These are phyloP conservation scores for Rhabdophis nuchalis DNA, from an alignment of 2,797 vertebrate species.

Conservation along the genomic window DNA sequence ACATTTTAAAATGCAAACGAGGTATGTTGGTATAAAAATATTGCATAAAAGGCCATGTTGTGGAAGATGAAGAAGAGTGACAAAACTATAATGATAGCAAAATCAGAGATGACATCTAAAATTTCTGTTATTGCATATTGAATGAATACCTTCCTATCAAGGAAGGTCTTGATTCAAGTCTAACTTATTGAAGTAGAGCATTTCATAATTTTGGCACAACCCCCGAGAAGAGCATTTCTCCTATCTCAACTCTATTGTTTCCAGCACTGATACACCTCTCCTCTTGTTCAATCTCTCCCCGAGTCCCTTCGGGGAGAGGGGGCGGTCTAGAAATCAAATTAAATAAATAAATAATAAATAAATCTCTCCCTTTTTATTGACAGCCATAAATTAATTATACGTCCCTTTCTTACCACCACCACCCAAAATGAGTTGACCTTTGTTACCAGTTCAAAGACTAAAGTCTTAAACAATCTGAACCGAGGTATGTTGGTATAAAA, in stretches of 20 bases:
- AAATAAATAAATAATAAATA: no score
- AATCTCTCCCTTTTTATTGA: constrained; percentile 13
- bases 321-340: no score
- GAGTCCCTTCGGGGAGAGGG: no score
- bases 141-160: neutral
- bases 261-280: neutral
- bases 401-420: neutral
- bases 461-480: neutral
- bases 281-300: neutral
- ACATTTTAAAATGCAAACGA: no score
- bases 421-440: neutral
- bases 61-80: neutral
- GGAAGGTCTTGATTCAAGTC: neutral
- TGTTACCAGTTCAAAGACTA: neutral
- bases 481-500: neutral
- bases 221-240: neutral
- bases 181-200: neutral
- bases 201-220: neutral
- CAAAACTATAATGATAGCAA: neutral
- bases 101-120: neutral
- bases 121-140: neutral
- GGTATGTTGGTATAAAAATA: neutral
- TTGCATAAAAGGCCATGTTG: neutral
- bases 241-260: neutral
- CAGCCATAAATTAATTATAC: neutral